Percentiles rank a stretch among this genome's conserved stretches.
These are phyloP conservation scores for Caenorhabditis sp. DNA, from an alignment of 2,888 invertebrate genomes.

Conservation along the genomic window DNA sequence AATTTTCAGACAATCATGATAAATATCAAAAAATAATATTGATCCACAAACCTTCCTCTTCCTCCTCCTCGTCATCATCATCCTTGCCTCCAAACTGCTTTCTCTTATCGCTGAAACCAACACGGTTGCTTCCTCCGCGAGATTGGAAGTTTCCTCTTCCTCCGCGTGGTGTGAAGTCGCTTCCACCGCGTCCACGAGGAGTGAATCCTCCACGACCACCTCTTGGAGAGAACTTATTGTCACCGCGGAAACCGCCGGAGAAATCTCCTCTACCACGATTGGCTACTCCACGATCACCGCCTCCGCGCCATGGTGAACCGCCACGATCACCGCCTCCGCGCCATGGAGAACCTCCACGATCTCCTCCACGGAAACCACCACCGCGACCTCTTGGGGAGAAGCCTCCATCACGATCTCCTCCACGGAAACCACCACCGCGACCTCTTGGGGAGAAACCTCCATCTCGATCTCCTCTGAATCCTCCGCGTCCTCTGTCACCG, in stretches of 20 bases:
- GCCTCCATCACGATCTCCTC: slow-evolving; percentile 24
- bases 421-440: slow-evolving; percentile 35
- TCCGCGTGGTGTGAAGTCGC: slow-evolving; percentile 59
- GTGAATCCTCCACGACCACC: slow-evolving; percentile 67
- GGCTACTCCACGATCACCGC: slow-evolving; percentile 50
- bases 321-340: slow-evolving; percentile 44
- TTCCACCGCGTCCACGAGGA: slow-evolving; percentile 66
- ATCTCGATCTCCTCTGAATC: slow-evolving; percentile 22
- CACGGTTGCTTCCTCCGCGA: slow-evolving; percentile 48
- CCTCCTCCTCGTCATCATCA: slow-evolving; percentile 65
- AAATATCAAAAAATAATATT: background rate
- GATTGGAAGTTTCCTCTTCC: slow-evolving; percentile 58
- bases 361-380: slow-evolving; percentile 41
- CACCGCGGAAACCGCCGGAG: slow-evolving; percentile 60
- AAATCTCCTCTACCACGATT: slow-evolving; percentile 63
- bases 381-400: slow-evolving; percentile 37
- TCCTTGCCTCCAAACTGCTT: slow-evolving; percentile 68
- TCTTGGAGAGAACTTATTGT: slow-evolving; percentile 59
- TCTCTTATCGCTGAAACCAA: slow-evolving; percentile 68
- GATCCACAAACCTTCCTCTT: background rate
- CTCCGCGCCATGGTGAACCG: slow-evolving; percentile 47
- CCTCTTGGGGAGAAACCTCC: slow-evolving; percentile 16
- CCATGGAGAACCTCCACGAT: slow-evolving; percentile 24
- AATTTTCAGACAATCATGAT: background rate
- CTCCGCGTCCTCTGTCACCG: slow-evolving; percentile 46